Percentiles rank a stretch among this genome's conserved stretches.
These are phyloP conservation scores for Alauda arvensis DNA, from an alignment of 2,797 vertebrate genomes.

Conservation along the genomic window DNA sequence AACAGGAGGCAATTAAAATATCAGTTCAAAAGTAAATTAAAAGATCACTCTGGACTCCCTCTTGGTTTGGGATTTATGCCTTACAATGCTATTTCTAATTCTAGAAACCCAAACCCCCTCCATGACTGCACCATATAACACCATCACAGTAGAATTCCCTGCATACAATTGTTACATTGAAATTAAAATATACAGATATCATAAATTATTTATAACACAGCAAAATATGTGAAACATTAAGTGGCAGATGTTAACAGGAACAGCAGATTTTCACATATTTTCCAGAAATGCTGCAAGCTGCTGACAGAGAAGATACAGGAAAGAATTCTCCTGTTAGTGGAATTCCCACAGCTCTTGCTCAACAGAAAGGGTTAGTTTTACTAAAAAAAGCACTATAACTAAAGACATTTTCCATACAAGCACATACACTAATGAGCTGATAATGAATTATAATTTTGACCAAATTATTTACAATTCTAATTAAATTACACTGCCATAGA, in stretches of 20 bases:
- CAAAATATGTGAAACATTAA: neutral
- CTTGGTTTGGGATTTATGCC: neutral
- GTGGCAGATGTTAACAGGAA: conserved; percentile 26
- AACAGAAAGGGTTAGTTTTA: neutral
- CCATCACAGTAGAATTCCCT: neutral
- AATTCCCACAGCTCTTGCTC: conserved; percentile 19
- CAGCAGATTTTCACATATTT: neutral
- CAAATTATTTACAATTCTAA: conserved; percentile 23
- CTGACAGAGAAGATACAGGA: conserved; percentile 28
- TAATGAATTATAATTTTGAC: neutral
- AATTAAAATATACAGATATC: neutral
- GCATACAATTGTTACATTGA: neutral
- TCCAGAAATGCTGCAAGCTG: neutral
- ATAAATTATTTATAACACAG: neutral
- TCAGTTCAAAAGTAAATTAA: neutral
- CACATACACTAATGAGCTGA: neutral
- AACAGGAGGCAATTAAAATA: neutral
- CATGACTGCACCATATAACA: neutral
- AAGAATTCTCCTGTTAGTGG: neutral
- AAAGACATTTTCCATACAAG: neutral
- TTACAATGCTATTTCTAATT: neutral
- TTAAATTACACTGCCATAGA: neutral
- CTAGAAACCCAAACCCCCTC: neutral
- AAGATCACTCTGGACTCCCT: neutral
- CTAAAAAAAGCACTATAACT: neutral